Conservation (phyloP, 1,140 invertebrate species). For the Heterodera carotae region DNA sequence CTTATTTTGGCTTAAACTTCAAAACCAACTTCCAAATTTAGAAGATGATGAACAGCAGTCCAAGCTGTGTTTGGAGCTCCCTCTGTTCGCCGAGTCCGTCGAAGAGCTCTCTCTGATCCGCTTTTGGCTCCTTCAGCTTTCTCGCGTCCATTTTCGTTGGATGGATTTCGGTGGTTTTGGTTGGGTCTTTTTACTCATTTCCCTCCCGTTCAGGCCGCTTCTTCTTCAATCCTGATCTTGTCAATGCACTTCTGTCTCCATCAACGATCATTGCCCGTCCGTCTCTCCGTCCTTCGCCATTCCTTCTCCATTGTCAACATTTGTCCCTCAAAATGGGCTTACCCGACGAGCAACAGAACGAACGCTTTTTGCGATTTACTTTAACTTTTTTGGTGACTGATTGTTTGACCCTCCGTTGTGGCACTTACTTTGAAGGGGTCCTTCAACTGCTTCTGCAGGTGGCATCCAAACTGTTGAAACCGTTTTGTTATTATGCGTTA, state of each 20-base stretch:
- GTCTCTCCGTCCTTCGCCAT: background rate
- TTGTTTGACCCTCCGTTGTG: background rate
- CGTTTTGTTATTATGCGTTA: too few species aligned
- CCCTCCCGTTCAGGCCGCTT: background rate
- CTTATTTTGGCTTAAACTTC: background rate
- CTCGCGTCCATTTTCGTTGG: conserved; percentile 1
- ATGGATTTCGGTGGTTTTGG: conserved; percentile 5
- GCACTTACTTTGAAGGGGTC: background rate
- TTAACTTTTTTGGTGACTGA: background rate
- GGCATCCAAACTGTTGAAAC: too few species aligned
- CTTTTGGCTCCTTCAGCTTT: conserved; percentile 2
- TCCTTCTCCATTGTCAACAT: background rate
- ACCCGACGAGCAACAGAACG: conserved; percentile 7
- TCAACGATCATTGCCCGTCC: background rate
- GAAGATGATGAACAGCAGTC: background rate
- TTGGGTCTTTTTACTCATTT: background rate
- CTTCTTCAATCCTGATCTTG: conserved; percentile 3
- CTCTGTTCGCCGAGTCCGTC: background rate
- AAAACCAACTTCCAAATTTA: background rate
- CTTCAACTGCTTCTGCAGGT: conserved; percentile 7
- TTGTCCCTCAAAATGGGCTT: conserved; percentile 6
- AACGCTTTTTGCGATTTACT: conserved; percentile 8
- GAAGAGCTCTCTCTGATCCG: background rate
- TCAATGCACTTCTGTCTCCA: background rate
- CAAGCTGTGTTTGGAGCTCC: conserved; percentile 11